Conservation (phyloP, 2,888 invertebrate species). For the Amphipoea lucens region DNA sequence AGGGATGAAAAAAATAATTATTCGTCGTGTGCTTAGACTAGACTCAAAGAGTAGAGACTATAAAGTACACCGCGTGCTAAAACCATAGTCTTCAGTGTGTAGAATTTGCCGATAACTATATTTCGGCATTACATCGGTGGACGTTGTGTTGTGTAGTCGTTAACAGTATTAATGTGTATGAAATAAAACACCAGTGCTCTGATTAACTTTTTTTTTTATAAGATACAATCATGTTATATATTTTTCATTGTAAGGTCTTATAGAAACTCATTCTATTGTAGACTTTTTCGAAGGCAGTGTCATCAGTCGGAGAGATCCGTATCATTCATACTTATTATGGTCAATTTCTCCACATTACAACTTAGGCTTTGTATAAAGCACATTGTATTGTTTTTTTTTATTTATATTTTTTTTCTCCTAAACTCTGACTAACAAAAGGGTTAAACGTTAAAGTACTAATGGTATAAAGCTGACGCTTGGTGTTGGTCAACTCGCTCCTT, state of each 20-base stretch:
- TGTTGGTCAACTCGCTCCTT: slow-evolving; percentile 63
- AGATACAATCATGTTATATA: slow-evolving; percentile 11
- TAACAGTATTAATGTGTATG: slow-evolving; percentile 55
- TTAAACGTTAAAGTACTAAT: slow-evolving; percentile 63
- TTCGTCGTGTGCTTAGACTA: slow-evolving; percentile 23
- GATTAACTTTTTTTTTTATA: slow-evolving; percentile 14
- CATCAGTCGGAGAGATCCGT: slow-evolving; percentile 11
- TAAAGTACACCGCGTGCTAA: not conserved
- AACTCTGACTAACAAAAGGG: slow-evolving; percentile 77
- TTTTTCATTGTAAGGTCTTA: slow-evolving; percentile 8
- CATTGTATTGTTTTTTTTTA: slow-evolving; percentile 65
- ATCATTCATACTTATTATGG: slow-evolving; percentile 44
- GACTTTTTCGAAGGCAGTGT: slow-evolving; percentile 9
- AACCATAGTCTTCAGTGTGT: not conserved
- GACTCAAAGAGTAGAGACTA: not conserved
- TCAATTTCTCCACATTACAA: slow-evolving; percentile 69
- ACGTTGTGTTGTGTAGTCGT: slow-evolving; percentile 27
- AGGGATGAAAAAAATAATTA: slow-evolving; percentile 9
- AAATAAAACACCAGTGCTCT: slow-evolving; percentile 44
- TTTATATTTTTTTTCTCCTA: slow-evolving; percentile 64
- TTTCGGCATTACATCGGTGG: slow-evolving; percentile 17
- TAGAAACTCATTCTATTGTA: slow-evolving; percentile 22
- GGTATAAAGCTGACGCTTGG: slow-evolving; percentile 59
- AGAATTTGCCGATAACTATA: slow-evolving; percentile 22
- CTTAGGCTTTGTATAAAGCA: slow-evolving; percentile 69